Base-by-base conservation (phyloP, 2,113 vertebrate genomes). In the Corvus cornix region DNA sequence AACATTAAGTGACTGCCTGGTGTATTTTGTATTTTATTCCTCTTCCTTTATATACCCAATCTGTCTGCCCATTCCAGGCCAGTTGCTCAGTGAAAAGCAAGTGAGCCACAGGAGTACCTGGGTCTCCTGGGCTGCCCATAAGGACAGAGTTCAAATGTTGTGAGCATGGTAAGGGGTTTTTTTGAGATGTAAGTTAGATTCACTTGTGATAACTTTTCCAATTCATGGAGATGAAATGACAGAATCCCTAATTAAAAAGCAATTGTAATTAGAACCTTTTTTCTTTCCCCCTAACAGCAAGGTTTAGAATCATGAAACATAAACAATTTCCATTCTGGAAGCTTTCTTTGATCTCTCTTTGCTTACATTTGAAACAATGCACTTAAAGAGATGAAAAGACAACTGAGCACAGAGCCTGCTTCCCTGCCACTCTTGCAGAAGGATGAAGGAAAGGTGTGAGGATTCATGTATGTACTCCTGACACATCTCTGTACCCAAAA, bases 71-170 rank as follows among this genome's bases (percentile, higher is more conserved):
- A 14, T 43, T 43, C 56, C 5, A 6, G 43, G 12, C 31, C 31
- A 35, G n/a, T 16, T 63, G n/a, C 18, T 81, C 35, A 64, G 35
- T n/a, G 74, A 84, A 67, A 39, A 75, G 16, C 18, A 31, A 49
- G 31, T 16, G 24, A 90, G 14, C 13, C 16, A 35, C 11, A 51
- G 28, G 28, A 15, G 9, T 39, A 37, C 0, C 0, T 35, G 28
- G 8, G 11, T 80, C 46, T 74, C 13, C 60, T 58, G 60, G 18
- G 4, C 24, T 69, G 20, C 33, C 52, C 31, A 12, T 23, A 33
- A 24, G 21, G 11, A 30, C 66, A 18, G 17, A 74, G 13, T 22
- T 27, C 67, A 90, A 92, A 74, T 7, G 13, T 7, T 62, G 16
- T 63, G 39, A 48, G 26, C 48, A 27, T 21, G 39, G 37, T 16